Conservation (phyloP, 2,888 invertebrate genomes). For the Euplagia quadripunctaria region DNA sequence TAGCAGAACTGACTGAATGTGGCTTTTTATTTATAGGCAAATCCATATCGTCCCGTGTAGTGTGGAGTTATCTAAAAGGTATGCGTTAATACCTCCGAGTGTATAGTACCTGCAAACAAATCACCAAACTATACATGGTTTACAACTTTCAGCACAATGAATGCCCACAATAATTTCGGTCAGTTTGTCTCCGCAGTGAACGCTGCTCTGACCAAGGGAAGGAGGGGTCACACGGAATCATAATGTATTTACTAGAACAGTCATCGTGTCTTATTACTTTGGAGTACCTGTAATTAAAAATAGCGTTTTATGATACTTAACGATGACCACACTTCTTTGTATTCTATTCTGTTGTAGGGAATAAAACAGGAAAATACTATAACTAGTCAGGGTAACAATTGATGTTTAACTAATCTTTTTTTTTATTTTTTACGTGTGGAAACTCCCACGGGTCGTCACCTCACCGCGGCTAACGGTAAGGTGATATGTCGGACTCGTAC, state of each 20-base stretch:
- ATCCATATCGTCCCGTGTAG: too few species aligned
- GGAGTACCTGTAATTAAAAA: not conserved
- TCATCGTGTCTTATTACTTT: not conserved
- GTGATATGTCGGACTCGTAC: too few species aligned
- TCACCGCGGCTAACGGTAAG: too few species aligned
- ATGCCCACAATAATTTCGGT: conserved; percentile 9
- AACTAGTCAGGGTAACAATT: not conserved
- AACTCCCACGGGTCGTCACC: too few species aligned
- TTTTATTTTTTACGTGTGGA: too few species aligned
- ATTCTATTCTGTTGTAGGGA: not conserved
- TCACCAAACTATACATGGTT: not conserved
- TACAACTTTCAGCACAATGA: conserved; percentile 8
- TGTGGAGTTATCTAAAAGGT: too few species aligned
- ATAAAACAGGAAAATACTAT: not conserved
- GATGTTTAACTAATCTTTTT: too few species aligned
- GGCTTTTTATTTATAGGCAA: too few species aligned
- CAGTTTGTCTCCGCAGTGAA: conserved; percentile 5
- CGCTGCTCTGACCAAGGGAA: not conserved
- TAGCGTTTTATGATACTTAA: not conserved
- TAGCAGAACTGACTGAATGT: too few species aligned
- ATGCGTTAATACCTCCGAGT: too few species aligned
- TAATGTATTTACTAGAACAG: not conserved
- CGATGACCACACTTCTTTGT: not conserved
- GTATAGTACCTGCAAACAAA: not conserved
- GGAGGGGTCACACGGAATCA: not conserved